Evolutionary conservation across 2,888 invertebrate species (phyloP).

Genomic region (Ectemnius cavifrons): DNA sequence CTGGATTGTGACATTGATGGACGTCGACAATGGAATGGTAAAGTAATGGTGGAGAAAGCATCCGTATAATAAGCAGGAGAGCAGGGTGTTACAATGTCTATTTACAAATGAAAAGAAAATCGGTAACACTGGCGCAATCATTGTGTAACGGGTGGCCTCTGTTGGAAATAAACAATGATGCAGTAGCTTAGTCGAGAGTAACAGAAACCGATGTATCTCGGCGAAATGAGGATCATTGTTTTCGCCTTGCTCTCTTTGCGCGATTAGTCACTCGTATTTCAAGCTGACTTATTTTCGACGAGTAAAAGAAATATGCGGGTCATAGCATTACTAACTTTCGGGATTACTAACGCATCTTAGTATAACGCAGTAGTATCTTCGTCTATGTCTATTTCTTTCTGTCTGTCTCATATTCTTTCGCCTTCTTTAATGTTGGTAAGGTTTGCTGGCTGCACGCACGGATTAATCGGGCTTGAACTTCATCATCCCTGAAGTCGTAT

Average conservation of each 20-base stretch:
- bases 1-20: constrained; percentile 24
- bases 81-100: constrained; percentile 13
- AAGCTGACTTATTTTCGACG: constrained; percentile 45
- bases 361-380: background rate
- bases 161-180: too few relatives aligned
- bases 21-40: constrained; percentile 21
- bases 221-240: constrained; percentile 37
- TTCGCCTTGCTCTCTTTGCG: constrained; percentile 44
- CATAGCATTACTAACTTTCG: constrained; percentile 45
- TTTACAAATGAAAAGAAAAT: background rate
- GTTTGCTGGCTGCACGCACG: background rate
- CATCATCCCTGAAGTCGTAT: constrained; percentile 18
- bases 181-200: too few relatives aligned
- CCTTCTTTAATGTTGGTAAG: background rate
- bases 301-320: constrained; percentile 42
- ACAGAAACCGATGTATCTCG: too few relatives aligned
- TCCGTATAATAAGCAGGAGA: too few relatives aligned
- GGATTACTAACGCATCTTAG: constrained; percentile 48
- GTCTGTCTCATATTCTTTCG: too few relatives aligned
- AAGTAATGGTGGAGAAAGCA: constrained; percentile 29
- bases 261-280: constrained; percentile 49
- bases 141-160: too few relatives aligned
- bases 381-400: too few relatives aligned
- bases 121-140: too few relatives aligned
- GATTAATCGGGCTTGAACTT: constrained; percentile 37